phyloP scores from a whole-genome alignment of 2,888 invertebrate species.

The Cephonodes hylas region DNA sequence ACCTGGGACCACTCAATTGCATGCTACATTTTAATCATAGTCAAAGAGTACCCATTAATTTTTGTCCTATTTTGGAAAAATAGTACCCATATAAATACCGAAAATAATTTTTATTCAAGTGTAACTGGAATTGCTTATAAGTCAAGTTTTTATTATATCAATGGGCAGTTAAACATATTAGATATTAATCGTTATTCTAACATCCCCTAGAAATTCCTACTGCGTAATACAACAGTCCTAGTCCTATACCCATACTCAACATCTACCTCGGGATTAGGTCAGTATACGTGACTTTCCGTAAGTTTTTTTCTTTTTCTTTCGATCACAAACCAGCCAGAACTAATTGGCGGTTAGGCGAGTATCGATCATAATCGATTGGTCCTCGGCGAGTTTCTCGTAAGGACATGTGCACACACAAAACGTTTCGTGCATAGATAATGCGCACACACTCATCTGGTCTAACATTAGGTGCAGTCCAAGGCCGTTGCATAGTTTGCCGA shows the following conservation, averaged over 20 bases:
- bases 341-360: background rate
- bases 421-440: background rate
- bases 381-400: background rate
- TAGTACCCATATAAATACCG: too few relatives aligned
- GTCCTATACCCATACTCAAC: background rate
- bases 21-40: too few relatives aligned
- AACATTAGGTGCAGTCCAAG: slow-evolving; percentile 27
- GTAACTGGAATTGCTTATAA: too few relatives aligned
- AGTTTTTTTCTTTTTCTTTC: background rate
- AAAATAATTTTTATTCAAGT: background rate
- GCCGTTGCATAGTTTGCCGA: slow-evolving; percentile 9
- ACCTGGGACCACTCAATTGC: too few relatives aligned
- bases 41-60: too few relatives aligned
- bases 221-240: too few relatives aligned
- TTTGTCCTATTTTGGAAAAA: too few relatives aligned
- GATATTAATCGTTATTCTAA: background rate
- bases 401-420: background rate
- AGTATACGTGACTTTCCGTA: background rate
- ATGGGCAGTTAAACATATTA: too few relatives aligned
- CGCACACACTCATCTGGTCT: slow-evolving; percentile 16
- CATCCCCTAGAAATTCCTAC: too few relatives aligned
- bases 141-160: too few relatives aligned
- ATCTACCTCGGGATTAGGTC: background rate
- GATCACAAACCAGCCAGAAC: background rate
- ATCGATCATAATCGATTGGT: background rate